These are phyloP conservation scores for Phycodurus eques DNA, from an alignment of 2,113 vertebrate genomes.

Conservation along the genomic window DNA sequence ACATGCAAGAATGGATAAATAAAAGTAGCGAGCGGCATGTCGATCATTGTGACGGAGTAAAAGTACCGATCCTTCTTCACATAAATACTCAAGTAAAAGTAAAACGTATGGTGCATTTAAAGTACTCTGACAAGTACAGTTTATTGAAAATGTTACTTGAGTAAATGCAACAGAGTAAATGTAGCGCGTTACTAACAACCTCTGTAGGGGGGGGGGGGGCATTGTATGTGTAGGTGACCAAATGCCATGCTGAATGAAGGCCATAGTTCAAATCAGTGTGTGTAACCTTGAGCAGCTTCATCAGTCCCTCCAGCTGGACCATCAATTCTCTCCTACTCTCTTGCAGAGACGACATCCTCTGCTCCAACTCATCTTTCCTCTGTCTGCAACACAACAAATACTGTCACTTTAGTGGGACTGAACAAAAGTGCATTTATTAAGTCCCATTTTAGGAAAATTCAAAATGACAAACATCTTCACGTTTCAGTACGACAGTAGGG, in stretches of 20 bases:
- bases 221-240: background rate
- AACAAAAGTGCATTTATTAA: background rate
- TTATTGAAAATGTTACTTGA: too few species aligned
- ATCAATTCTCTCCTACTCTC: slow-evolving; percentile 95
- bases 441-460: background rate
- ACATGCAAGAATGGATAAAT: too few species aligned
- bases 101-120: too few species aligned
- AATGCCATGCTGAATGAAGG: background rate
- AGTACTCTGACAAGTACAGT: too few species aligned
- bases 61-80: too few species aligned
- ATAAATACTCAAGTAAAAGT: too few species aligned
- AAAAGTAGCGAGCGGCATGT: too few species aligned
- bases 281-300: slow-evolving; percentile 95
- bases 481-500: background rate
- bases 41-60: too few species aligned
- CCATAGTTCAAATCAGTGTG: background rate
- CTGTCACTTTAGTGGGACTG: background rate
- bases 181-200: too few species aligned
- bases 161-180: too few species aligned
- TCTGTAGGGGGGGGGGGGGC: slow-evolving; percentile 30
- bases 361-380: slow-evolving; percentile 93
- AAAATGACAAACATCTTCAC: background rate
- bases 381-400: slow-evolving; percentile 73
- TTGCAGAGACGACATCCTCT: slow-evolving; percentile 94
- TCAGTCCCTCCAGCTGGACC: slow-evolving; percentile 95